Evolutionary conservation across 2,797 vertebrate genomes (phyloP).

Genomic region (Sebastes trivittatus): DNA sequence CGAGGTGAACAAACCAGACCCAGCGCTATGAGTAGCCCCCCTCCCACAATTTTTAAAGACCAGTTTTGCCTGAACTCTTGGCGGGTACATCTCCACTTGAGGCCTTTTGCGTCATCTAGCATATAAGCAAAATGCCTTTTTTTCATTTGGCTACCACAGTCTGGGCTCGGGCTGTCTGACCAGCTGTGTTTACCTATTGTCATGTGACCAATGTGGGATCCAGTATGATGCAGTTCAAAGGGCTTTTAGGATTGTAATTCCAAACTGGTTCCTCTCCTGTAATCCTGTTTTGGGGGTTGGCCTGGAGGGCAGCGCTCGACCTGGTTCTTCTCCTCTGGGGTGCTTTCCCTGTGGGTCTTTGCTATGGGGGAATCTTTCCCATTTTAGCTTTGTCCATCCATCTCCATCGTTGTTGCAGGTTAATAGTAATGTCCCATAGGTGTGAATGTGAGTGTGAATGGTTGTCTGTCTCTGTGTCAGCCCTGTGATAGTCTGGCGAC

Average conservation of each 20-base stretch:
- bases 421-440: no score
- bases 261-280: background rate
- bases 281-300: background rate
- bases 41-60: background rate
- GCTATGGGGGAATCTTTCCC: no score
- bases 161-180: background rate
- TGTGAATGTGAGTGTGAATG: no score
- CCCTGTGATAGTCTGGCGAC: no score
- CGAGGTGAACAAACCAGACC: background rate
- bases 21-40: background rate
- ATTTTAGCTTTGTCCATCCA: no score
- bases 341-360: background rate
- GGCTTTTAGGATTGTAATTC: background rate
- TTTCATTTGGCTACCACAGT: no score
- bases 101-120: no score
- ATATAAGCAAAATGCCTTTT: background rate
- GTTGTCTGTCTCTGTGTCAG: no score
- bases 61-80: background rate
- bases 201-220: background rate
- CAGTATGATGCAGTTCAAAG: background rate
- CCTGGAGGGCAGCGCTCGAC: background rate
- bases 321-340: background rate
- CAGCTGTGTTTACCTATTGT: background rate
- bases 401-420: no score
- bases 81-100: background rate